Evolutionary conservation across 2,797 vertebrate species (phyloP), one percentile per base, ranked within the genome.

Genomic region (Spinibarbus caldwelli): DNA sequence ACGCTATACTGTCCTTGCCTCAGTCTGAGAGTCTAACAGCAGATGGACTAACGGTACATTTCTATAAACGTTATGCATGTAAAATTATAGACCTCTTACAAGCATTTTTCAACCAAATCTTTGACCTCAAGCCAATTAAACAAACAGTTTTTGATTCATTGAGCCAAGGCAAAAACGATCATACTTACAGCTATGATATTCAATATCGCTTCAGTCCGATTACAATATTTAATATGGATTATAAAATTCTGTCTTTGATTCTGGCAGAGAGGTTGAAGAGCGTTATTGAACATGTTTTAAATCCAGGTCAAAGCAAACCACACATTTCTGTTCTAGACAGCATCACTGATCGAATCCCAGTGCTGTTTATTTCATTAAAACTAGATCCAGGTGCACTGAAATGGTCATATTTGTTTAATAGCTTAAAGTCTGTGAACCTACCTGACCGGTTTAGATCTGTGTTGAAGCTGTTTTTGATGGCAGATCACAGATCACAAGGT

Each of bases 41-140:
- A 54, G 89, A 85, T 68, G 89, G 87, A 7, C 54, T 89, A 14
- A 84, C 88, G 8, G 85, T 85, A 0, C 31, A 45, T 36, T 89
- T 89, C 67, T 89, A 86, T 36, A 86, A 86, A 38, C 70, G 85
- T 38, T 89, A 85, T 54, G 73, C 73, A 17, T 78, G 62, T 54
- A 71, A 86, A 73, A 49, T 89, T 0, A 72, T 45, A 29, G 80
- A 78, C 71, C 81, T 85, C 21, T 80, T 89, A 11, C 85, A 89
- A 85, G 36, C n/a, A 2, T 85, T 85, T 71, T 86, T 87, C 71
- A 89, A 89, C 36, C 43, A 88, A 77, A 71, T 83, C 8, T 77
- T 89, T 31, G 73, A 84, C 2, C 47, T 82, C 3, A 72, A 85
- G 72, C 59, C 62, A 7, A 26, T 68, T 29, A 72, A 54, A 17